Evolutionary conservation across 1,140 invertebrate species (phyloP), one percentile per base, ranked within the genome.

Genomic region (Drosophila virilis): DNA sequence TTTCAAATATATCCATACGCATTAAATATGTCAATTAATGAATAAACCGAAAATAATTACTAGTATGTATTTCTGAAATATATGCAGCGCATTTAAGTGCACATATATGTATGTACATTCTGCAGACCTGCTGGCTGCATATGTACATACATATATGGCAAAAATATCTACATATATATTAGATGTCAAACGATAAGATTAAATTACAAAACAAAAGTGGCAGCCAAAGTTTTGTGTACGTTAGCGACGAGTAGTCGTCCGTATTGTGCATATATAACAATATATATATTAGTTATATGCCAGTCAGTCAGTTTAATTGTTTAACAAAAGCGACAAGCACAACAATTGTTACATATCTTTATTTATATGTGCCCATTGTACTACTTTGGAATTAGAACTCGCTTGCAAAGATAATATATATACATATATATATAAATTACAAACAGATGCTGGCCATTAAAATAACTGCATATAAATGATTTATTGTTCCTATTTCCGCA

Each of bases 141-240:
- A n/a, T n/a, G n/a, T n/a, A n/a, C n/a, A n/a, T n/a, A 42, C 60
- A 60, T 60, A 60, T 50, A 65, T 59, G 61, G 38, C 40, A 48
- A 35, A 43, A 52, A 48, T 61, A 71, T 71, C 55, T 72, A 58
- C 72, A 72, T 52, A 58, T 76, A 72, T 52, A 75, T 74, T 71
- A 64, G 71, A 67, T 74, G 83, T 60, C 79, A 74, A 60, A 79
- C 79, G 83, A 89, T 88, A 89, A 89, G 83, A 88, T 88, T 89
- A 88, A 83, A 83, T 88, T 88, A 79, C 82, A 82, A 88, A 79
- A 86, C 84, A 77, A 84, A 66, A 66, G 40, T 55, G 13, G 51
- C 35, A 22, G 28, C 12, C 40, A 60, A 64, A 22, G 32, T 37
- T 48, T 37, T 62, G 45, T 57, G 37, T 66, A 15, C 50, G 42